phyloP scores from a whole-genome alignment of 2,113 vertebrate genomes.

The Tragelaphus imberbis region DNA sequence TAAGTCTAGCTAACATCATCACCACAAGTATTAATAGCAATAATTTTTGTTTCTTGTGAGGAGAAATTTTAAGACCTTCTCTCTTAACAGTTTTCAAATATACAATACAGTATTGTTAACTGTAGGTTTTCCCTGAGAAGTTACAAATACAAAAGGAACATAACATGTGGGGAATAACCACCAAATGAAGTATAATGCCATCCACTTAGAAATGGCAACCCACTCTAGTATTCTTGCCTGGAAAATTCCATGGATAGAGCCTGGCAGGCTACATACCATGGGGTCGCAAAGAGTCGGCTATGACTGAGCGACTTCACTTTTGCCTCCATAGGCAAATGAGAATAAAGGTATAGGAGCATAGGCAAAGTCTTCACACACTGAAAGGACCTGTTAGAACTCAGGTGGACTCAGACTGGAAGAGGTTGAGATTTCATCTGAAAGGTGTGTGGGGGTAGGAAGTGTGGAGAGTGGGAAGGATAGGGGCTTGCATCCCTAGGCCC shows the following conservation, averaged over 20 bases:
- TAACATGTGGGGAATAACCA: background rate
- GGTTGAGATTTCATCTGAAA: background rate
- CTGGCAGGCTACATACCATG: background rate
- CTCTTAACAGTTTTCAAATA: background rate
- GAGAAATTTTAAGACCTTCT: background rate
- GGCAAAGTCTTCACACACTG: background rate
- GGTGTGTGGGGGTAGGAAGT: accelerated
- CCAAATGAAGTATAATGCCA: background rate
- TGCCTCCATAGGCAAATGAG: background rate
- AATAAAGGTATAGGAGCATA: background rate
- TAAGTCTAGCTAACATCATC: background rate
- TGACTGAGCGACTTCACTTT: background rate
- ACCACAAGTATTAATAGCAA: background rate
- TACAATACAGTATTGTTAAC: background rate
- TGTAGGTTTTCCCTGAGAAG: background rate
- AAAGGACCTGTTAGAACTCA: background rate
- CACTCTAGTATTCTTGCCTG: background rate
- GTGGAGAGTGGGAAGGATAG: accelerated
- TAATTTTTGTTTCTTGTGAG: background rate
- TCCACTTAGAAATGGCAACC: background rate
- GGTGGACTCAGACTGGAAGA: background rate
- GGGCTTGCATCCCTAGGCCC: background rate
- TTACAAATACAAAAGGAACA: background rate
- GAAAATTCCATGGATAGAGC: background rate
- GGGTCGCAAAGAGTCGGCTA: background rate